These are phyloP conservation scores for Drosophila sordidula DNA, from an alignment of 2,888 invertebrate genomes.

Conservation along the genomic window DNA sequence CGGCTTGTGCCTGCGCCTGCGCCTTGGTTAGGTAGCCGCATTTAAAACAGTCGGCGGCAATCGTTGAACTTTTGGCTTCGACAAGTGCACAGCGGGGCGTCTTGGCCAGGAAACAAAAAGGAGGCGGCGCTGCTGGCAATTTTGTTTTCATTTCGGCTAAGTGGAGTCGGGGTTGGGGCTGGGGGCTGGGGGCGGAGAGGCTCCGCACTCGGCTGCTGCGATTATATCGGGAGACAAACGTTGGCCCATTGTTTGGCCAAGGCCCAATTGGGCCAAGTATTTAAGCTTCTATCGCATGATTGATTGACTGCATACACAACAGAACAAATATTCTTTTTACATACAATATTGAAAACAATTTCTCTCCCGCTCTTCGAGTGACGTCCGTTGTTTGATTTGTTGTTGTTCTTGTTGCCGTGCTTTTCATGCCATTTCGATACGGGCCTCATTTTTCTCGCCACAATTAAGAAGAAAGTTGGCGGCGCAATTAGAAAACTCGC, in stretches of 20 bases:
- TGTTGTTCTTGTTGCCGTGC: constrained; percentile 50
- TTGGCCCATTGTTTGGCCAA: constrained; percentile 51
- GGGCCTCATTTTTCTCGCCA: constrained; percentile 80
- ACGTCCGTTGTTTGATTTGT: constrained; percentile 32
- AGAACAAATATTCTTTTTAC: constrained; percentile 49
- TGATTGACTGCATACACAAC: constrained; percentile 55
- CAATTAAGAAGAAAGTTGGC: constrained; percentile 80
- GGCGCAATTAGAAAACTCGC: constrained; percentile 77
- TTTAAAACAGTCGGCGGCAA: constrained; percentile 65
- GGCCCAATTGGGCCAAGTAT: constrained; percentile 69
- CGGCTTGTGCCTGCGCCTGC: constrained; percentile 32
- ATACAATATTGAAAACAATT: constrained; percentile 49
- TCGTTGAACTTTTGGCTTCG: constrained; percentile 80
- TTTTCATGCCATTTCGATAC: constrained; percentile 81
- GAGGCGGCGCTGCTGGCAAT: constrained; percentile 62
- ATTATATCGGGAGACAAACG: constrained; percentile 58
- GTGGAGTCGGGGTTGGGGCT: constrained; percentile 46
- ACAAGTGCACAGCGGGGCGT: constrained; percentile 83
- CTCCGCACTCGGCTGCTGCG: constrained; percentile 17
- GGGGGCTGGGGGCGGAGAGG: background rate
- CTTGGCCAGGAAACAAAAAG: constrained; percentile 49
- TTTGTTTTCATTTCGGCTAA: constrained; percentile 75
- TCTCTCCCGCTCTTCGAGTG: constrained; percentile 55
- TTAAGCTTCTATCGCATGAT: constrained; percentile 62
- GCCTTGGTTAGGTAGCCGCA: constrained; percentile 69